A percentile compares a stretch with the other conserved stretches of the same genome.
These are phyloP conservation scores for Carapus acus DNA, from an alignment of 2,797 vertebrate genomes.

Conservation along the genomic window DNA sequence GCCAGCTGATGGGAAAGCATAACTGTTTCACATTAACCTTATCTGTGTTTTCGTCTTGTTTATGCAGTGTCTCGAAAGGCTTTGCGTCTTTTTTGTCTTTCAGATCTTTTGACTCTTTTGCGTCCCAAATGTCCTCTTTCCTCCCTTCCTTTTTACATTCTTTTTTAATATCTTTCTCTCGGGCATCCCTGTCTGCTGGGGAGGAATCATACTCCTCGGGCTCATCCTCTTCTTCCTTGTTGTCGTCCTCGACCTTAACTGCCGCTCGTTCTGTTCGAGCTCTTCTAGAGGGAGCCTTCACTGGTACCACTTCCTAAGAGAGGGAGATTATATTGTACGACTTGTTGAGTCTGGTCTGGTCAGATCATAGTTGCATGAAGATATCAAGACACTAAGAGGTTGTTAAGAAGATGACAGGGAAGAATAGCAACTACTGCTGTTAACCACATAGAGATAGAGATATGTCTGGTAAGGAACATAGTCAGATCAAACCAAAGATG, in stretches of 20 bases:
- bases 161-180: conserved; percentile 78
- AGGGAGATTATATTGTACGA: not conserved
- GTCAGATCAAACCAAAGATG: no score
- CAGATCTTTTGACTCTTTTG: conserved; percentile 81
- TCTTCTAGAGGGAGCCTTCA: conserved; percentile 78
- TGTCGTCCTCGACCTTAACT: conserved; percentile 61
- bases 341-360: not conserved
- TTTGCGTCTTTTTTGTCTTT: conserved; percentile 87
- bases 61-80: conserved; percentile 75
- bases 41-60: conserved; percentile 81
- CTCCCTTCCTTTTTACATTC: conserved; percentile 82
- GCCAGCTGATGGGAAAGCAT: no score
- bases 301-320: conserved; percentile 71
- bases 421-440: no score
- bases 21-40: conserved; percentile 69
- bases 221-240: conserved; percentile 63
- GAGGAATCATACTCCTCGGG: conserved; percentile 56
- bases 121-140: conserved; percentile 82
- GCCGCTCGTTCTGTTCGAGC: conserved; percentile 74
- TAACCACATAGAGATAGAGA: no score
- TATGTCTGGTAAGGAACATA: no score
- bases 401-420: no score
- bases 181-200: conserved; percentile 77
- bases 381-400: no score
- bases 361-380: no score